Base-by-base conservation (phyloP, 2,113 vertebrate genomes). In the Alethe diademata region DNA sequence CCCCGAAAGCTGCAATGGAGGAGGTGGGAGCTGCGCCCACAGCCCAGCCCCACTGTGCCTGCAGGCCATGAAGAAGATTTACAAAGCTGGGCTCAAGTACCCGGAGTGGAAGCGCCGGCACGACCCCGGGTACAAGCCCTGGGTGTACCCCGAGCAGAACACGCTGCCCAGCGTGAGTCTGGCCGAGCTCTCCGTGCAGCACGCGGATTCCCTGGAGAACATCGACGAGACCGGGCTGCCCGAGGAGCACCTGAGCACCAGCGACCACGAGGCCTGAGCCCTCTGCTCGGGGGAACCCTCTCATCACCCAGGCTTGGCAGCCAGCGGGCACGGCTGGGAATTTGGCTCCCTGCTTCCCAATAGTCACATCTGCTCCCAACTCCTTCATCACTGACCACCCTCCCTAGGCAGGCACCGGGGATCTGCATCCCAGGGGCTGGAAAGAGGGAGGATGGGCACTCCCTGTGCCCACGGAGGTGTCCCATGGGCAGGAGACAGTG, bases 41-140 rank as follows among this genome's bases (percentile, higher is more conserved):
- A 33, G 53, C 23, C 47, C 58, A 24, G 19, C 60, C 40, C 51
- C 1, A 0, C 36, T 90, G 43, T 95, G 38, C 64, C 60, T 47
- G 2, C 91, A 98, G 98, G 98, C 98, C 0, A 98, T 99, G 98
- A 98, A 98, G 94, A 98, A 98, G 96, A 98, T 99, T 97, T 98
- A 99, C 98, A 99, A 98, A 91, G 98, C 99, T 0, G 98, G 98
- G 20, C 95, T 98, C 92, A 99, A 99, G 96, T 98, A 99, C n/a
- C 98, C 98, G 0, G 98, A 98, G 87, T 99, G 98, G 98, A 98
- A 98, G 90, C 96, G 97, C 42, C 98, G 97, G 76, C 98, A 99
- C 36, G 95, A 98, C 48, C 98, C 98, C 0, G 71, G 50, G n/a
- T 97, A 98, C 92, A 98, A 99, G 97, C 98, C 98, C 5, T 98